Evolutionary conservation across 2,888 invertebrate genomes (phyloP), one percentile per base, ranked within the genome.

Genomic region (Idaea biselata): DNA sequence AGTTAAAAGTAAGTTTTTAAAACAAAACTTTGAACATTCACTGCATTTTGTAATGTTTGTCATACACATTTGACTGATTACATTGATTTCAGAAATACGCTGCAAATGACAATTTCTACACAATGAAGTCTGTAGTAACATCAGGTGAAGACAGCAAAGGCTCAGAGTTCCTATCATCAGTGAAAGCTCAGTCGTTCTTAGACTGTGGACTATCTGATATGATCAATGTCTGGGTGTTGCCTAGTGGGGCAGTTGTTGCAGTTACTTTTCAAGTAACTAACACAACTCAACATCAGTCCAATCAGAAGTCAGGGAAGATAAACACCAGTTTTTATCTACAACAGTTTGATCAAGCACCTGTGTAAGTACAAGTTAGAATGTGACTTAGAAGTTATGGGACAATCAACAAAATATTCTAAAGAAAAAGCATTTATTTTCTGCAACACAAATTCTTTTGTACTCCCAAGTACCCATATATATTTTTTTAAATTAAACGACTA

Each of bases 271-370:
- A 93, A 82, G 89, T 87, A 4, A 80, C 84, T 1, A 91, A 89
- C 68, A 78, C 84, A 55, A 77, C 88, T 44, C 77, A 80, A 18
- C 63, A 78, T 54, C 59, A 76, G 16, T 61, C 63, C 8, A 65
- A 68, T 33, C 72, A 68, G 58, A 70, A 67, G 58, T 72, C 75
- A 67, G 81, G 73, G 55, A 77, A 81, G 68, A 95, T 97, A 84
- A 95, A 95, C 68, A 97, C 97, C 0, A 95, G 95, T 73, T 95
- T 98, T 33, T 94, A 95, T 74, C 94, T 98, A 0, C 95, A 95
- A 71, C 95, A 97, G 78, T 95, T 97, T 58, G 97, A 97, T 78
- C 93, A 94, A 72, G 98, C 97, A 8, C 97, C 98, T 61, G 93
- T 95, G 94, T 91, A 87, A 78, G 89, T 86, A 73, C 56, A 54